Evolutionary conservation across 2,888 invertebrate genomes (phyloP), one percentile per base, ranked within the genome.

Genomic region (Diarsia mendica): DNA sequence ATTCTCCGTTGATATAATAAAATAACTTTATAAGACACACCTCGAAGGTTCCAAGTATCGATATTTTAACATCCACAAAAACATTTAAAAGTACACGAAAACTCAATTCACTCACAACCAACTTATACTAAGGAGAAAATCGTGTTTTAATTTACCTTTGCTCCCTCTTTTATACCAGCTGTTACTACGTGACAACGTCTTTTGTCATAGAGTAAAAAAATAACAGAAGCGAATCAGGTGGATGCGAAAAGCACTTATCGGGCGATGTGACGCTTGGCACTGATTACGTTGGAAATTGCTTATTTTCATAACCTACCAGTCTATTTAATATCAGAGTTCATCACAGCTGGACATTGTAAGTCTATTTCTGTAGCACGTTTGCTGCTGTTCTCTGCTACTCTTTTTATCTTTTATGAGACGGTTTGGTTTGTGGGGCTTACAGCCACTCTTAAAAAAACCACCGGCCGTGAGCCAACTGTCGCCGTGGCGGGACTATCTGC

Each of bases 121-220:
- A 67, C 63, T 76, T 65, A 72, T 68, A 71, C 70, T 82, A 71
- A 83, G 65, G 72, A 73, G 67, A 85, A 75, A 83, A 78, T 83
- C 67, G 83, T 77, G 83, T 81, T 87, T 77, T 85, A 87, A 82
- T 87, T 85, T 66, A 71, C 77, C 60, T 63, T 65, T 55, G 48
- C 61, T 44, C 66, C 55, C n/a, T 61, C 39, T 77, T 79, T 82
- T 76, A 71, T 77, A 60, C 55, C 73, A 79, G 85, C 33, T 64
- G 64, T 82, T 74, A 58, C 65, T 85, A 85, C 77, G 87, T 87
- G 85, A 69, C 82, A 61, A 64, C 75, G 46, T 67, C 72, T 66
- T 67, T 9, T 51, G 13, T 39, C 67, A 79, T 53, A 74, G 74
- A 75, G 15, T 23, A 64, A 5, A 61, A 49, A 61, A 69, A 15